Base-by-base conservation (phyloP, 2,797 vertebrate genomes). In the Gymnocypris eckloni region DNA sequence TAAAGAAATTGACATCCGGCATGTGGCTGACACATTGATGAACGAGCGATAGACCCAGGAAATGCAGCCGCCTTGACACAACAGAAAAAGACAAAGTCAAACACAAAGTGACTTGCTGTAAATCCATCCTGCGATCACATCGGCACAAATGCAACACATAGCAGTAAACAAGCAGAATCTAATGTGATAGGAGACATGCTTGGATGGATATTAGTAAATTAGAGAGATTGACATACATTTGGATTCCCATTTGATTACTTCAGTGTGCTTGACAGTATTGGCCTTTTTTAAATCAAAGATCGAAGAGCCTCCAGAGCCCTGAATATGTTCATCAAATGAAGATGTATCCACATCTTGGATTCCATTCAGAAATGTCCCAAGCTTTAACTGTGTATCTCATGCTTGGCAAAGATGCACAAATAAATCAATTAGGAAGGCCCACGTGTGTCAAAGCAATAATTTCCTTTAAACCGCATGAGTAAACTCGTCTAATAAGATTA, bases 1-100 rank as follows among this genome's bases (percentile, higher is more conserved):
- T 84, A 90, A 82, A 92, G 87, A 90, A 93, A 93, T 91, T 92
- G 92, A 93, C 89, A 91, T 20, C 75, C 18, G 10, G 64, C 64
- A 71, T 70, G 83, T 67, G 48, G 83, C 66, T 85, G 76, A 61
- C 77, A 90, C 41, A 67, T 84, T 91, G 92, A 93, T 89, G 90
- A 91, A 91, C 80, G 79, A 79, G 88, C 87, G 81, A 86, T 91
- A 91, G 89, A 87, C 90, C 88, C 87, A 75, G 88, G 91, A 91
- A 90, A 87, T 87, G 88, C 90, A 90, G 92, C 85, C 87, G 86
- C 56, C 52, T 86, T 91, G 91, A 91, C 86, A 83, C 79, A 83
- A 89, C 66, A 52, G 37, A 87, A 90, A 81, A 86, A 87, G 79
- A 90, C 86, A 91, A 91, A 93, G 90, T 92, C 89, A 90, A 92